phyloP scores from a whole-genome alignment of 1,140 invertebrate species.

The Zaprionus vittiger region DNA sequence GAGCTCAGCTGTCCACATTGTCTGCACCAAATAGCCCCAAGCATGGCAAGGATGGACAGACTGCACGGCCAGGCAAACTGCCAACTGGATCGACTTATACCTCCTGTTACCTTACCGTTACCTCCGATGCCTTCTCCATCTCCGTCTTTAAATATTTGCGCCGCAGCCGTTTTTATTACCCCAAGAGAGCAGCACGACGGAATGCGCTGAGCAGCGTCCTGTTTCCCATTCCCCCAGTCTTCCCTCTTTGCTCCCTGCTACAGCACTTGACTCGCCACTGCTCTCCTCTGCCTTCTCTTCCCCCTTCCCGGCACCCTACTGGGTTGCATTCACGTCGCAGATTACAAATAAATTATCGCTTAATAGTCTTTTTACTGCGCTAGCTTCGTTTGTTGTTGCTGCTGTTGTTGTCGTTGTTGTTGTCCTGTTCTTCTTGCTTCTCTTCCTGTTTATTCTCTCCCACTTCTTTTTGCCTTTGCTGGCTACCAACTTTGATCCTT shows the following conservation, averaged over 20 bases:
- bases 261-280: slow-evolving; percentile 10
- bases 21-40: slow-evolving; percentile 39
- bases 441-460: background rate
- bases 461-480: background rate
- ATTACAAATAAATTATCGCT: slow-evolving; percentile 83
- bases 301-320: slow-evolving; percentile 34
- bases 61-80: slow-evolving; percentile 9
- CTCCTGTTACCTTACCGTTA: slow-evolving; percentile 19
- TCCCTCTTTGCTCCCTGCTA: slow-evolving; percentile 1
- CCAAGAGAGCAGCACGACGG: slow-evolving; percentile 47
- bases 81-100: slow-evolving; percentile 33
- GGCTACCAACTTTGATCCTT: slow-evolving; percentile 50
- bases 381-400: slow-evolving; percentile 23
- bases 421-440: background rate
- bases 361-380: slow-evolving; percentile 72
- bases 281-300: background rate
- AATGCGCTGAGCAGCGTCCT: slow-evolving; percentile 49
- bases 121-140: background rate
- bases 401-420: slow-evolving; percentile 31
- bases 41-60: background rate
- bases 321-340: slow-evolving; percentile 64
- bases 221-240: slow-evolving; percentile 26
- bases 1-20: slow-evolving; percentile 47
- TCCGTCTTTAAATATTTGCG: slow-evolving; percentile 76
- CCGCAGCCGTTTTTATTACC: slow-evolving; percentile 66